Conservation (phyloP, 2,888 invertebrate species). For the Chydorus sphaericus region DNA sequence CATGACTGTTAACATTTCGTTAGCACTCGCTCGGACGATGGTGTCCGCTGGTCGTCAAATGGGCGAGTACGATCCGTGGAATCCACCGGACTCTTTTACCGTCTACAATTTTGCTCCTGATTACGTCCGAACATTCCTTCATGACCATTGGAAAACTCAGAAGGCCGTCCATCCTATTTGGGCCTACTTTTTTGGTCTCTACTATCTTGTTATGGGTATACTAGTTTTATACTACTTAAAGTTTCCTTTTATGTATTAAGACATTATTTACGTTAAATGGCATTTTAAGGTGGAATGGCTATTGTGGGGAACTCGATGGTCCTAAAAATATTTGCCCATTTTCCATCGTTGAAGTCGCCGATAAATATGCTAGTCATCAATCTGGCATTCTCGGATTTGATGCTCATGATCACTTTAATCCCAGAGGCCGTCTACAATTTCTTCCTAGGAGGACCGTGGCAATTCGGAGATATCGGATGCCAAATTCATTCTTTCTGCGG, state of each 20-base stretch:
- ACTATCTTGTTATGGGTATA: constrained; percentile 18
- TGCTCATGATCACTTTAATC: constrained; percentile 24
- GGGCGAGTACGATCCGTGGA: constrained; percentile 16
- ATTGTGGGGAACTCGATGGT: constrained; percentile 10
- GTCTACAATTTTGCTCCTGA: constrained; percentile 13
- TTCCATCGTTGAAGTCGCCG: constrained; percentile 22
- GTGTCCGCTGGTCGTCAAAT: too few relatives aligned
- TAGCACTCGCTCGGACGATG: too few relatives aligned
- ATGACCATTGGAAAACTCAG: constrained; percentile 20
- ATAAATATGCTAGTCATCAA: constrained; percentile 27
- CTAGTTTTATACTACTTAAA: not conserved
- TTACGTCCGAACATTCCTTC: constrained; percentile 15
- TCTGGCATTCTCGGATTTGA: constrained; percentile 26
- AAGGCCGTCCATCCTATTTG: constrained; percentile 20
- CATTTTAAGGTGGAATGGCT: constrained; percentile 4
- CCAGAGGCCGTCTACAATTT: constrained; percentile 16
- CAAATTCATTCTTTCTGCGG: constrained; percentile 25
- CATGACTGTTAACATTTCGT: too few relatives aligned
- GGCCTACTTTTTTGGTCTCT: constrained; percentile 19
- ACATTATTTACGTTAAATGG: not conserved
- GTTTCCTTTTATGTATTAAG: not conserved
- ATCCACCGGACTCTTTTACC: constrained; percentile 13
- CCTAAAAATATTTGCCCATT: constrained; percentile 7
- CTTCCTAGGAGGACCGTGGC: constrained; percentile 21
- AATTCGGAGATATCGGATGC: constrained; percentile 24